phyloP scores from a whole-genome alignment of 2,113 vertebrate species.

The Varanus komodoensis region DNA sequence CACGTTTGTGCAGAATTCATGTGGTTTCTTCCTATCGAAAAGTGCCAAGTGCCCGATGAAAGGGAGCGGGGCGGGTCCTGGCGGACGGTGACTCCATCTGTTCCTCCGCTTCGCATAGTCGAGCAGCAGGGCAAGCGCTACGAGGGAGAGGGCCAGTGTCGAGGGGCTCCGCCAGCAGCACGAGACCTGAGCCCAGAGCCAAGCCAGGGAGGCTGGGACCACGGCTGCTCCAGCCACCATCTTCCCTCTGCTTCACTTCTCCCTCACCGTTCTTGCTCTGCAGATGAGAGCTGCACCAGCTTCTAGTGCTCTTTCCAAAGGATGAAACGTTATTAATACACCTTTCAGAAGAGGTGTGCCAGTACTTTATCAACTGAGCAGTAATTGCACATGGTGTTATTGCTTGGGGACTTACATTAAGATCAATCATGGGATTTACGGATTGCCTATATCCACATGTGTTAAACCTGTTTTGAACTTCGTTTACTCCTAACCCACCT shows the following conservation, averaged over 20 bases:
- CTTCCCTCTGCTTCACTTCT: background rate
- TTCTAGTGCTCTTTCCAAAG: background rate
- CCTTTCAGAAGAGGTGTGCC: background rate
- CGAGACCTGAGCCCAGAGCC: background rate
- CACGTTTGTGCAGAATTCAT: slow-evolving; percentile 12
- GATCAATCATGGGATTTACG: too few relatives aligned
- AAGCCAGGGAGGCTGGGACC: background rate
- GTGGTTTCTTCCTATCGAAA: slow-evolving; percentile 31
- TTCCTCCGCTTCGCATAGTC: slow-evolving; percentile 50
- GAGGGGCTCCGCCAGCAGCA: background rate
- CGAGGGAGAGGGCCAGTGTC: background rate
- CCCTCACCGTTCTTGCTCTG: too few relatives aligned
- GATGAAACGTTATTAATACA: too few relatives aligned
- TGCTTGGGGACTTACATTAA: background rate
- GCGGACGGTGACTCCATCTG: slow-evolving; percentile 43
- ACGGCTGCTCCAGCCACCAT: slow-evolving; percentile 23
- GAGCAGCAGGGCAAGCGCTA: slow-evolving; percentile 56
- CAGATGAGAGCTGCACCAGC: background rate
- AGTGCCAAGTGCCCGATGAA: slow-evolving; percentile 63
- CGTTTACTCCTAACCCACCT: background rate
- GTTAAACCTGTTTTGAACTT: background rate
- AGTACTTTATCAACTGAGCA: background rate
- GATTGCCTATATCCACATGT: too few relatives aligned
- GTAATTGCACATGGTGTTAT: background rate
- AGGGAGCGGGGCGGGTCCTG: slow-evolving; percentile 42